Evolutionary conservation across 2,888 invertebrate species (phyloP), one percentile per base, ranked within the genome.

Genomic region (Sinotaia quadrata): DNA sequence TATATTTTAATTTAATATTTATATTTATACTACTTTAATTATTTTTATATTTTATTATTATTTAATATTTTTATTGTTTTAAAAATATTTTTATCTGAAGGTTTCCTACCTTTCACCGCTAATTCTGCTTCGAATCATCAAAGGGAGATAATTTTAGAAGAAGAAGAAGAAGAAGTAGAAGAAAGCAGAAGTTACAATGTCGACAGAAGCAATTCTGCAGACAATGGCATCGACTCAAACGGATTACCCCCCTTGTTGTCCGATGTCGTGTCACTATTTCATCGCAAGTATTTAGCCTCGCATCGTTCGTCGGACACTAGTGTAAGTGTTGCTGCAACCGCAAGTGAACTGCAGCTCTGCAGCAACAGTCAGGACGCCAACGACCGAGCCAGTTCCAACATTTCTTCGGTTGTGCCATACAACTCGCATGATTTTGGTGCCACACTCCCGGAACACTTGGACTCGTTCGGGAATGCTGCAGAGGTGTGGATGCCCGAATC

Each of bases 381-480:
- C 34, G 37, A 24, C 57, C 34, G 27, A 37, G 2, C 5, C 29
- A 58, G 18, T n/a, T n/a, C n/a, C n/a, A n/a, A n/a, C n/a, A n/a
- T n/a, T n/a, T n/a, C n/a, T n/a, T n/a, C n/a, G n/a, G n/a, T n/a
- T n/a, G n/a, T n/a, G n/a, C n/a, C n/a, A n/a, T n/a, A n/a, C n/a
- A n/a, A n/a, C n/a, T n/a, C n/a, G n/a, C n/a, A n/a, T n/a, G n/a
- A n/a, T n/a, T n/a, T n/a, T n/a, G n/a, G n/a, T n/a, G 56, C 33
- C 33, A 18, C 7, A 21, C 31, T 65, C 41, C 65, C 65, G 31
- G 65, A 56, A 2, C 65, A 65, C 33, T 44, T 65, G 44, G 65
- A 65, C 34, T 56, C 56, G 15, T 65, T 65, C 56, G 47, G 31
- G 10, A 44, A 54, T 27, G 41, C 34, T 21, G 24, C 34, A 3